Evolutionary conservation across 2,888 invertebrate genomes (phyloP).

Genomic region (Clitarchus hookeri): DNA sequence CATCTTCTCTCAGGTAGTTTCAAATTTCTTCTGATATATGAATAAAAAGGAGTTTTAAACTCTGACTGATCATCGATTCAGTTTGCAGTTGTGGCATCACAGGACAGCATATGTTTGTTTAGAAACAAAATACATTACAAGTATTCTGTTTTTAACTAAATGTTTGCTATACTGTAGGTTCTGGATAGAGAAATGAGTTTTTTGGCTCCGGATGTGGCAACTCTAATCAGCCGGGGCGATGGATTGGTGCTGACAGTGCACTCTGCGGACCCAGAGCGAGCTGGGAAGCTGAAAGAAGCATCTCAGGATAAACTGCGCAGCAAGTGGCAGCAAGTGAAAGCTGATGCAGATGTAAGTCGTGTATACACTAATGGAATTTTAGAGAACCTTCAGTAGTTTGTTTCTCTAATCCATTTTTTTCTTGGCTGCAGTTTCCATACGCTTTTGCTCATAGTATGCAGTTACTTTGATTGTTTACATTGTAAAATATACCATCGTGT

Average conservation of each 20-base stretch:
- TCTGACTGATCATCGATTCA: too few relatives aligned
- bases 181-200: slow-evolving; percentile 65
- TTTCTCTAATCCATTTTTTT: neutral
- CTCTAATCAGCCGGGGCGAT: slow-evolving; percentile 77
- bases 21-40: too few relatives aligned
- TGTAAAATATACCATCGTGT: too few relatives aligned
- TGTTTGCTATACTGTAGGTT: slow-evolving; percentile 53
- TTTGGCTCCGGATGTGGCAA: slow-evolving; percentile 76
- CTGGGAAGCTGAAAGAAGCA: slow-evolving; percentile 61
- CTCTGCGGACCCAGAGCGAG: slow-evolving; percentile 59
- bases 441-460: neutral
- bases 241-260: slow-evolving; percentile 73
- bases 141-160: too few relatives aligned
- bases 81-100: too few relatives aligned
- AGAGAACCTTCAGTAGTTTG: neutral
- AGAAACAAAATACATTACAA: too few relatives aligned
- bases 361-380: neutral
- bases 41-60: too few relatives aligned
- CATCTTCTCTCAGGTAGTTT: too few relatives aligned
- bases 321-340: slow-evolving; percentile 68
- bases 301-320: slow-evolving; percentile 64
- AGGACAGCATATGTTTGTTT: too few relatives aligned
- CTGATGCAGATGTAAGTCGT: slow-evolving; percentile 56
- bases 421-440: neutral
- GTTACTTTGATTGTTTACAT: too few relatives aligned